phyloP scores from a whole-genome alignment of 2,797 vertebrate species.

The Lagocephalus sceleratus region DNA sequence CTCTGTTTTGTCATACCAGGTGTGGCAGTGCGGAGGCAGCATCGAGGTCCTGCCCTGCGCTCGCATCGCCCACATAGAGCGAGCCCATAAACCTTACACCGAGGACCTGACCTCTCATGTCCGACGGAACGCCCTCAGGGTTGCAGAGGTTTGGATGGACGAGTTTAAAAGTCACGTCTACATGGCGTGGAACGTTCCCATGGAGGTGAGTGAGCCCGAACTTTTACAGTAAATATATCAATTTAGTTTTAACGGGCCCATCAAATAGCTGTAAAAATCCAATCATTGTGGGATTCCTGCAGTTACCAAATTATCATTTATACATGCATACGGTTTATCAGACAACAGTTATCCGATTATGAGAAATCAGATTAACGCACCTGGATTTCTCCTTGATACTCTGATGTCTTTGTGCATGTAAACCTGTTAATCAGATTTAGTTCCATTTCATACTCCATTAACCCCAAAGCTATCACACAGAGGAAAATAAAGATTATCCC shows the following conservation, averaged over 20 bases:
- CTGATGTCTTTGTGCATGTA: too few species aligned
- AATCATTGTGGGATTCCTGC: too few species aligned
- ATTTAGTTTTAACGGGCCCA: too few species aligned
- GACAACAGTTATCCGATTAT: too few species aligned
- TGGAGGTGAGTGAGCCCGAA: conserved; percentile 81
- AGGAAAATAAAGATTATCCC: conserved; percentile 11
- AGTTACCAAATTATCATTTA: too few species aligned
- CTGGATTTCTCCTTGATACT: too few species aligned
- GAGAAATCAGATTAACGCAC: too few species aligned
- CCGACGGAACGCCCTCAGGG: conserved; percentile 90
- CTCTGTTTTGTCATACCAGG: conserved; percentile 52
- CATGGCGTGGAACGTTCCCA: conserved; percentile 98
- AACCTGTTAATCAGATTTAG: too few species aligned
- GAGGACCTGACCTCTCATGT: conserved; percentile 91
- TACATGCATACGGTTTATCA: too few species aligned
- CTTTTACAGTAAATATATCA: background rate
- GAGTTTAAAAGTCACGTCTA: conserved; percentile 98
- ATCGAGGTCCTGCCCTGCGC: conserved; percentile 97
- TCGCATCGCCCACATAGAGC: conserved; percentile 93
- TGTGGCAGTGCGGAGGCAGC: conserved; percentile 84
- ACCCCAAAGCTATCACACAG: background rate
- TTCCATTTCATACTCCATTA: background rate
- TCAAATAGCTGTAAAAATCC: too few species aligned
- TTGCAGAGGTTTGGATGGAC: conserved; percentile 99
- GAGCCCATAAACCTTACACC: conserved; percentile 96